phyloP scores from a whole-genome alignment of 2,888 invertebrate genomes.

The Acheta domesticus region DNA sequence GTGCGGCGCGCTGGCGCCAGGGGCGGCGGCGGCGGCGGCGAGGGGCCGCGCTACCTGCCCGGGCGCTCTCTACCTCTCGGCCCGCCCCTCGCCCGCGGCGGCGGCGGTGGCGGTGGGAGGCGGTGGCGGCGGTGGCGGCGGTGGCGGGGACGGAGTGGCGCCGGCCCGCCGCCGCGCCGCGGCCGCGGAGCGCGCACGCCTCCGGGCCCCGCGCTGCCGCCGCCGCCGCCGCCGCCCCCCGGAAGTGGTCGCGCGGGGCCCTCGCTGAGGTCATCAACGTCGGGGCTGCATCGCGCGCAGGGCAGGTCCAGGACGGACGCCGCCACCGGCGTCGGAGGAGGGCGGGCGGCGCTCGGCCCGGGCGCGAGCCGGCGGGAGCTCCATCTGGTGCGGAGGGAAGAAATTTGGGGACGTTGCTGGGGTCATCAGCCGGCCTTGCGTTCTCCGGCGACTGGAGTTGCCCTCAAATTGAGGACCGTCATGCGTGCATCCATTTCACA shows the following conservation, averaged over 20 bases:
- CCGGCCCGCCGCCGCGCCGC: slow-evolving; percentile 18
- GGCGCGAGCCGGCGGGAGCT: too few species aligned
- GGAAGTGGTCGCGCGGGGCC: neutral
- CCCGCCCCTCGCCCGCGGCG: slow-evolving; percentile 5
- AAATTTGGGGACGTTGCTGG: too few species aligned
- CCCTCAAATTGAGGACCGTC: too few species aligned
- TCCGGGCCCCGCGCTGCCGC: neutral
- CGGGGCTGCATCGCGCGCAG: neutral
- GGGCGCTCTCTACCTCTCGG: slow-evolving; percentile 7
- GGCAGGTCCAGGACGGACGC: too few species aligned
- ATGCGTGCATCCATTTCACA: too few species aligned
- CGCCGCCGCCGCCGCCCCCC: slow-evolving; percentile 3
- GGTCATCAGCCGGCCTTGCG: too few species aligned
- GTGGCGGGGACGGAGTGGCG: neutral
- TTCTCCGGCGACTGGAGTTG: too few species aligned
- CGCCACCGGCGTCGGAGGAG: too few species aligned
- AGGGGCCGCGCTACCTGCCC: neutral
- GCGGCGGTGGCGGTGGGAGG: neutral
- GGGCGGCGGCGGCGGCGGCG: slow-evolving; percentile 9
- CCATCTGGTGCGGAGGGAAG: too few species aligned
- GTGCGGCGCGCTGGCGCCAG: neutral
- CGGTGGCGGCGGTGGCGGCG: neutral
- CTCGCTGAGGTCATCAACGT: neutral
- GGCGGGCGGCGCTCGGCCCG: too few species aligned
- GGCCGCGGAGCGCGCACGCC: neutral